A percentile compares a stretch with the other conserved stretches of the same genome.
phyloP scores from a whole-genome alignment of 2,888 invertebrate species.

The Folsomia candida region DNA sequence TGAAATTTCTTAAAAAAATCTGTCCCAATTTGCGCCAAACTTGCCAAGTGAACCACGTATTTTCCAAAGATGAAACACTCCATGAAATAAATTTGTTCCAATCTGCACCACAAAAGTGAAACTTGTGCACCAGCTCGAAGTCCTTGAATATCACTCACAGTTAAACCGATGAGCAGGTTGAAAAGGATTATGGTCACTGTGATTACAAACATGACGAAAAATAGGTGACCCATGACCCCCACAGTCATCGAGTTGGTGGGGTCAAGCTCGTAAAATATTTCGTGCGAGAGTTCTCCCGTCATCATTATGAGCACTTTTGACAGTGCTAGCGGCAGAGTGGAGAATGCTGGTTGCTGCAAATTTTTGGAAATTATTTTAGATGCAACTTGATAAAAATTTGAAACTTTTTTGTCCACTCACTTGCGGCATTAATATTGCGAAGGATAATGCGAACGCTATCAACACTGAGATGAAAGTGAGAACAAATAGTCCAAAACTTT shows the following conservation, averaged over 20 bases:
- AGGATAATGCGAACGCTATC: constrained; percentile 34
- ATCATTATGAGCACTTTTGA: constrained; percentile 46
- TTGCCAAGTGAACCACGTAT: neutral
- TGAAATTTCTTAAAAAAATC: neutral
- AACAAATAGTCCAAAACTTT: constrained; percentile 36
- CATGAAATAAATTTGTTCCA: constrained; percentile 46
- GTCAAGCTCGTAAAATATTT: constrained; percentile 34
- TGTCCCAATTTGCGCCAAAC: neutral
- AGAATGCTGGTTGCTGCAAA: constrained; percentile 37
- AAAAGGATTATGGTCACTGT: constrained; percentile 46
- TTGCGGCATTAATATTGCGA: constrained; percentile 38
- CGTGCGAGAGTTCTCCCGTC: constrained; percentile 43
- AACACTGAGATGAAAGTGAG: constrained; percentile 37
- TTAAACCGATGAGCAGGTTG: constrained; percentile 47
- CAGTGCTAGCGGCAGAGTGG: constrained; percentile 34
- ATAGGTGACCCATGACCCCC: constrained; percentile 36
- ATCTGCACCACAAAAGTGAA: constrained; percentile 37
- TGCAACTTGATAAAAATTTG: too few species aligned
- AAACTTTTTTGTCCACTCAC: too few species aligned
- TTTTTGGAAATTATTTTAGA: neutral
- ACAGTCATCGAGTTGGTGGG: constrained; percentile 23
- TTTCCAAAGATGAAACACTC: constrained; percentile 40
- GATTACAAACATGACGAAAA: constrained; percentile 39
- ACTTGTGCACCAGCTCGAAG: constrained; percentile 37
- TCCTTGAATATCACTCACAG: constrained; percentile 47